Conservation (phyloP, 2,797 vertebrate species). For the Cichlasoma orientale region DNA sequence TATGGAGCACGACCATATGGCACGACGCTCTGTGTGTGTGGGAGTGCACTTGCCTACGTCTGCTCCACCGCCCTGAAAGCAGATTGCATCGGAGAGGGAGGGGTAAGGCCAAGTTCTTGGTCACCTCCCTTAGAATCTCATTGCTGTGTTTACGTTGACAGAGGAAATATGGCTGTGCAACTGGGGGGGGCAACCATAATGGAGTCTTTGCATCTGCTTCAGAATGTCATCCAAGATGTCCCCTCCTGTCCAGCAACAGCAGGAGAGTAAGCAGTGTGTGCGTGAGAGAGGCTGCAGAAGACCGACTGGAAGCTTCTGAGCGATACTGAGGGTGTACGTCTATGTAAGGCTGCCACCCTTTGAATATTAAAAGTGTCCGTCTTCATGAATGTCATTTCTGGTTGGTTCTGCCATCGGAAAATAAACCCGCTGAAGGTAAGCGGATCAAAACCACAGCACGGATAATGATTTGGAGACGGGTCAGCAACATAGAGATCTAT, state of each 20-base stretch:
- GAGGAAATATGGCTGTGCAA: constrained; percentile 66
- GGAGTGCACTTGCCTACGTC: background rate
- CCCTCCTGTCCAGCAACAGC: constrained; percentile 51
- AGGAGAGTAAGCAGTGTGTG: constrained; percentile 30
- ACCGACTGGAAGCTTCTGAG: constrained; percentile 1
- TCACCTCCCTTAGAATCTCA: constrained; percentile 63
- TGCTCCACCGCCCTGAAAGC: constrained; percentile 53
- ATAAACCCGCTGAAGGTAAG: background rate
- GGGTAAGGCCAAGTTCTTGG: constrained; percentile 63
- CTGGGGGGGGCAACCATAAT: constrained; percentile 62
- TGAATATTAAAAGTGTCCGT: constrained; percentile 50
- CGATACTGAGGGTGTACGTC: background rate
- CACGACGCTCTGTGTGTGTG: background rate
- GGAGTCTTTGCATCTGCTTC: constrained; percentile 75
- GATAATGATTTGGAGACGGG: constrained; percentile 23
- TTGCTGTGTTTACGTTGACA: constrained; percentile 56
- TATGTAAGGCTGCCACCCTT: constrained; percentile 2
- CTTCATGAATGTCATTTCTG: constrained; percentile 20
- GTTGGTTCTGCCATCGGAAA: constrained; percentile 1
- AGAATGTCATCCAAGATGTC: constrained; percentile 70
- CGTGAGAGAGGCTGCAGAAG: background rate
- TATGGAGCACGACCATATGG: constrained; percentile 66
- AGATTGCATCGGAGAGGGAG: constrained; percentile 62
- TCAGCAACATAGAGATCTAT: background rate
- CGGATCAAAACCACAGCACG: background rate